phyloP scores from a whole-genome alignment of 2,113 vertebrate species.

The Sporophila hypoxantha region DNA sequence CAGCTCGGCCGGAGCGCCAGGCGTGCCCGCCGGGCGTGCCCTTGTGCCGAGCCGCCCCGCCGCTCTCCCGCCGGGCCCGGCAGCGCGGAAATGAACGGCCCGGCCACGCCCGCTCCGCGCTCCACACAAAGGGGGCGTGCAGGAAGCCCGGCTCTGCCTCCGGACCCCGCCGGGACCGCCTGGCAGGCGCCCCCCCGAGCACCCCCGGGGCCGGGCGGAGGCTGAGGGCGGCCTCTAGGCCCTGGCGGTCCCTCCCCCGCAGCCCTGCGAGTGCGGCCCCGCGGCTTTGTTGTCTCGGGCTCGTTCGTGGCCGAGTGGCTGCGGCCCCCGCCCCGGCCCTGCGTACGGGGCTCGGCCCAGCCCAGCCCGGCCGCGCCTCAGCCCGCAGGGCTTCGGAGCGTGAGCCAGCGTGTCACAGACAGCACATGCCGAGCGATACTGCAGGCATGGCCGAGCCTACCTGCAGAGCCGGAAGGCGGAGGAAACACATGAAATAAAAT shows the following conservation, averaged over 20 bases:
- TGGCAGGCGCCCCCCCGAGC: accelerated
- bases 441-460: neutral
- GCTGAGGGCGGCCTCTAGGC: neutral
- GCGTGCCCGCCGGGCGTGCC: neutral
- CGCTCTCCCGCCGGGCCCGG: neutral
- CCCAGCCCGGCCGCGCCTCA: too few relatives aligned
- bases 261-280: neutral
- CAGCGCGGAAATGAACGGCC: neutral
- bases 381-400: accelerated
- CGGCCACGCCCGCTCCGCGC: slow-evolving; percentile 7
- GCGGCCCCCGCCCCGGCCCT: neutral
- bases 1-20: neutral
- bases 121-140: neutral
- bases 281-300: accelerated
- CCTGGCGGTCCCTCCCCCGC: neutral
- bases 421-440: accelerated
- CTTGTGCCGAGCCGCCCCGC: neutral
- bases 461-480: neutral
- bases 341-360: accelerated
- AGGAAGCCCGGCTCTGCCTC: neutral
- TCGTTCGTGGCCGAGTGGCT: accelerated
- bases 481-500: neutral
- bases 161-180: accelerated
- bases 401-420: accelerated
- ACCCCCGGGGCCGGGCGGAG: too few relatives aligned